Base-by-base conservation (phyloP, 2,113 vertebrate species). In the Ibidorhyncha struthersii region DNA sequence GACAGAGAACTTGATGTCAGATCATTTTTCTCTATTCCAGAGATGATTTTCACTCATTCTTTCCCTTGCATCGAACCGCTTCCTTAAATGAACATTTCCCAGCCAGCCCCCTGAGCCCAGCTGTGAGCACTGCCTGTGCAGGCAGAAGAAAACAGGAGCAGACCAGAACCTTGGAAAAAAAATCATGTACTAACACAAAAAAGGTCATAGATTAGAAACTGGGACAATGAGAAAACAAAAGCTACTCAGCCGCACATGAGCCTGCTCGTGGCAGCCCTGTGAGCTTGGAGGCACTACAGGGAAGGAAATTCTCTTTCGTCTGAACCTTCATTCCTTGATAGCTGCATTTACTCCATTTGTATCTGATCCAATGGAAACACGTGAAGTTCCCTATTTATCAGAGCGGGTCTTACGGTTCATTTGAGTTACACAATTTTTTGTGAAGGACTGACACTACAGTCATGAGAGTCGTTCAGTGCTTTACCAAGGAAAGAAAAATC, bases 1-100 rank as follows among this genome's bases (percentile, higher is more conserved):
- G 36, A 59, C 43, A 32, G 62, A 49, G 27, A 45, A 38, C 86
- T 83, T 53, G 58, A 77, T 53, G 47, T 85, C 83, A 85, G 61
- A 84, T 89, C 20, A 77, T 80, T 93, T 85, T 93, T 77, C 65
- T 87, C 16, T 87, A 2, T 71, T 87, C 66, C 41, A 43, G 32
- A 93, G 91, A 85, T 30, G 80, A 89, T 93, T 94, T 92, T 85
- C 70, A 47, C 83, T 87, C 77, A 30, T 59, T 65, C 52, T 65
- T 84, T 84, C 36, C 65, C 41, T 77, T 73, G 40, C 53, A 69
- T 10, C 79, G 72, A 94, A 70, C 47, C 1, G 1, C 16, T 41
- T 89, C 40, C 83, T 84, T 52, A 93, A 86, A 65, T 10, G 58
- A 92, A 52, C 56, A 50, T 58, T 82, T 96, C 81, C 36, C 65